Conservation (phyloP, 2,113 vertebrate genomes). For the Alligator sinensis region DNA sequence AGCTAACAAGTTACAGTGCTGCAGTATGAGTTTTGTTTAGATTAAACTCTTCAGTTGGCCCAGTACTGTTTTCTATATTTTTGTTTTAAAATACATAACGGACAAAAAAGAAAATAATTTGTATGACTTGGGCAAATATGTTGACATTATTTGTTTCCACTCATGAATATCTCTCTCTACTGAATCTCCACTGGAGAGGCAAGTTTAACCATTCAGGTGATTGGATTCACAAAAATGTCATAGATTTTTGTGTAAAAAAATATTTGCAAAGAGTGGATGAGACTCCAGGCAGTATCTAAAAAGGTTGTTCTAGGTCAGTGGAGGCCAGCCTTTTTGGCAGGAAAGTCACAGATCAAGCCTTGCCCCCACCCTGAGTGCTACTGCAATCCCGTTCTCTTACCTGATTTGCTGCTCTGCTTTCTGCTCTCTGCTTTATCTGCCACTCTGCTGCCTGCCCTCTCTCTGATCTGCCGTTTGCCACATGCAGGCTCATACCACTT, state of each 20-base stretch:
- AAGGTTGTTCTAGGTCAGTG: background rate
- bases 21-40: conserved; percentile 25
- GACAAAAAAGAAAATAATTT: conserved; percentile 73
- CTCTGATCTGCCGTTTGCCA: too few species aligned
- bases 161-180: conserved; percentile 53
- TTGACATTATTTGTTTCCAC: conserved; percentile 66
- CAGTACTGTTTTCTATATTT: conserved; percentile 70
- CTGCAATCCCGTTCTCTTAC: too few species aligned
- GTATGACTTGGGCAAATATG: conserved; percentile 64
- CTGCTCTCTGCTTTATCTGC: too few species aligned
- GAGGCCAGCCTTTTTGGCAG: too few species aligned
- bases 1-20: conserved; percentile 53
- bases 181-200: conserved; percentile 54
- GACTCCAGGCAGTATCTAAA: background rate
- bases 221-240: conserved; percentile 20
- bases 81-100: conserved; percentile 60
- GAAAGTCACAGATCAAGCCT: too few species aligned
- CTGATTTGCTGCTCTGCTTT: too few species aligned
- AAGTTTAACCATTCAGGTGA: conserved; percentile 51
- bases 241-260: background rate
- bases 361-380: too few species aligned
- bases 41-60: conserved; percentile 37
- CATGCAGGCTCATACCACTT: too few species aligned
- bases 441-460: too few species aligned
- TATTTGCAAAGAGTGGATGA: background rate